Conservation (phyloP, 2,797 vertebrate species). For the Acestrorhynchus altus region DNA sequence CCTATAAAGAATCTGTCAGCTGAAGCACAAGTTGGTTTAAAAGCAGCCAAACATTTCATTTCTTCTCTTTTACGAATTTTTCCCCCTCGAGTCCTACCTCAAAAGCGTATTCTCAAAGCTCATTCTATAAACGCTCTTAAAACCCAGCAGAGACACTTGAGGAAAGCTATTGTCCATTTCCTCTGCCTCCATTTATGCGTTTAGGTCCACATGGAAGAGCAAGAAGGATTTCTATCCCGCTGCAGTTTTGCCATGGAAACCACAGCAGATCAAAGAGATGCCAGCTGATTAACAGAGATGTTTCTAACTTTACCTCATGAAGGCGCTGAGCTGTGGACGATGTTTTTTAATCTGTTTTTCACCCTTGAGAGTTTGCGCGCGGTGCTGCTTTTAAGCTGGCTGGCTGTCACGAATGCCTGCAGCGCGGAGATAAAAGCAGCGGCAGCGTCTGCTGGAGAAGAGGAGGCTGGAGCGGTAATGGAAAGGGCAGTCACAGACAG, state of each 20-base stretch:
- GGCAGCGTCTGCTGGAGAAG: constrained; percentile 26
- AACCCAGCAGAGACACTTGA: background rate
- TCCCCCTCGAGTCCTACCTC: background rate
- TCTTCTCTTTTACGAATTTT: background rate
- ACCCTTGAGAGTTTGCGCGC: constrained; percentile 42
- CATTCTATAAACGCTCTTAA: constrained; percentile 1
- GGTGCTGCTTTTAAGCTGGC: constrained; percentile 45
- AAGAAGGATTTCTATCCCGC: constrained; percentile 37
- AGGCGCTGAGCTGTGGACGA: constrained; percentile 24
- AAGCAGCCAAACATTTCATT: background rate
- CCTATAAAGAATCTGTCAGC: no score
- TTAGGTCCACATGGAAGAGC: constrained; percentile 43
- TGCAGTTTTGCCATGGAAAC: constrained; percentile 38
- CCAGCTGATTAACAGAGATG: constrained; percentile 50
- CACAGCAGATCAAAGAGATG: constrained; percentile 44
- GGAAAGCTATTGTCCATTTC: background rate
- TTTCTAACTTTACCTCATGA: constrained; percentile 40
- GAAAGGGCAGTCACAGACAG: constrained; percentile 49
- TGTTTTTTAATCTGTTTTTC: constrained; percentile 41
- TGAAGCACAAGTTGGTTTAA: background rate
- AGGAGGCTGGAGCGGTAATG: constrained; percentile 31
- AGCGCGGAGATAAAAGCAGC: constrained; percentile 55
- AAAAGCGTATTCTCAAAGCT: background rate
- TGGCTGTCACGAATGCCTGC: constrained; percentile 51
- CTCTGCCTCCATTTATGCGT: constrained; percentile 29